phyloP scores from a whole-genome alignment of 2,888 invertebrate genomes.

The Cryptus viduatorius region DNA sequence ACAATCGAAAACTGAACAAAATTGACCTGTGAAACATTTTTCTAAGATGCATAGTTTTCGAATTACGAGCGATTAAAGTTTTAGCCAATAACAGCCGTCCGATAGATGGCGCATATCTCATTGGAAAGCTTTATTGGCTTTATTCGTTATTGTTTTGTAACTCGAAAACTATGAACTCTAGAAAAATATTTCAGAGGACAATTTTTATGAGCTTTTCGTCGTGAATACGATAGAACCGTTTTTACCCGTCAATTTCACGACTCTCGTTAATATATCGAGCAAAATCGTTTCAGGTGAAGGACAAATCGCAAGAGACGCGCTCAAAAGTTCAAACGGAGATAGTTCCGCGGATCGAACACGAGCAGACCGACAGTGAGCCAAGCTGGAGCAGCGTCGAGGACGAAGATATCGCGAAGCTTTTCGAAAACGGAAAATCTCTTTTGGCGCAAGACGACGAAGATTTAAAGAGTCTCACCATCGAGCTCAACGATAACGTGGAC shows the following conservation, averaged over 20 bases:
- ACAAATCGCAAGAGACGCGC: conserved; percentile 19
- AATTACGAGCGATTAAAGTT: background rate
- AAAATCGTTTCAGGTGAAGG: conserved; percentile 41
- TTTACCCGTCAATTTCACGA: background rate
- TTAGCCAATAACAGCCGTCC: background rate
- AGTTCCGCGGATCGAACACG: conserved; percentile 61
- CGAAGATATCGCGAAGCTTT: conserved; percentile 60
- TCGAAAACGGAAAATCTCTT: conserved; percentile 41
- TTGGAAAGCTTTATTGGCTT: background rate
- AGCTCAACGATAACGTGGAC: conserved; percentile 16
- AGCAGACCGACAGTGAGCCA: conserved; percentile 77
- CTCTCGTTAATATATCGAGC: background rate
- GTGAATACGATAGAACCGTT: background rate
- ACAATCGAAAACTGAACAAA: background rate
- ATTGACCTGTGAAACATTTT: background rate
- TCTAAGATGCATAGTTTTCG: background rate
- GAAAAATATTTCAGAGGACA: background rate
- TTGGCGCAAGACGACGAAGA: conserved; percentile 17
- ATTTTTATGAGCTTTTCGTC: background rate
- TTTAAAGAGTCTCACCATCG: conserved; percentile 21
- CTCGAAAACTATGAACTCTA: background rate
- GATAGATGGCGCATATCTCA: background rate
- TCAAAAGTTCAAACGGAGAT: conserved; percentile 2
- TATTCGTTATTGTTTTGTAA: background rate
- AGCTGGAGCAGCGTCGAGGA: conserved; percentile 81